Conservation (phyloP, 2,888 invertebrate species). For the Miltochrista miniata region DNA sequence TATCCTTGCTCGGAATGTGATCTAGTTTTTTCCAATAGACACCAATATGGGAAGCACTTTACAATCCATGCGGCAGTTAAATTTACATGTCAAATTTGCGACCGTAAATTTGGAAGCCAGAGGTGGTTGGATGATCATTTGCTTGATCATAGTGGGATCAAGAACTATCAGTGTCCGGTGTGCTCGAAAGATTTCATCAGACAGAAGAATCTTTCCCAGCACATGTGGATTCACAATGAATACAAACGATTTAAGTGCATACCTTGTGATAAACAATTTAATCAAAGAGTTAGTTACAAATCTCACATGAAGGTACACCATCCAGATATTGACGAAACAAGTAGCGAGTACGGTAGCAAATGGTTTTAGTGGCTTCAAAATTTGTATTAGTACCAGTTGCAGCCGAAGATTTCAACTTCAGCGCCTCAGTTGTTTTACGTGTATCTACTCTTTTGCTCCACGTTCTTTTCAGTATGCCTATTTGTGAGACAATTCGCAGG, state of each 20-base stretch:
- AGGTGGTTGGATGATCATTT: constrained; percentile 67
- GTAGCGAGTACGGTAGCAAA: too few species aligned
- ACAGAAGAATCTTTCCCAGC: constrained; percentile 66
- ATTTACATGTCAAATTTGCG: constrained; percentile 62
- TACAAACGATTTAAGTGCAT: constrained; percentile 66
- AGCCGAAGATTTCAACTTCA: too few species aligned
- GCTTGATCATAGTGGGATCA: constrained; percentile 79
- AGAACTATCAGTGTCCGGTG: constrained; percentile 70
- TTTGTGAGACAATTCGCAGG: too few species aligned
- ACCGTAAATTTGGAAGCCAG: constrained; percentile 59
- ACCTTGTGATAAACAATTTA: constrained; percentile 68
- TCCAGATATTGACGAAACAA: too few species aligned
- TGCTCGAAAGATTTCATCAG: constrained; percentile 72
- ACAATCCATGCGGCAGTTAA: constrained; percentile 63
- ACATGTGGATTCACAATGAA: constrained; percentile 73
- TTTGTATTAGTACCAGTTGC: too few species aligned
- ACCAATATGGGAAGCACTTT: constrained; percentile 58
- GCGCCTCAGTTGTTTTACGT: too few species aligned
- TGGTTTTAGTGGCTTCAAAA: too few species aligned
- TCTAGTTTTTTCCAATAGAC: constrained; percentile 52
- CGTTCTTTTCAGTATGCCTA: too few species aligned
- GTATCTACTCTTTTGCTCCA: too few species aligned
- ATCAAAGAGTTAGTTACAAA: constrained; percentile 68
- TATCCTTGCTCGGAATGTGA: constrained; percentile 66
- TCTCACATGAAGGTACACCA: constrained; percentile 70